Base-by-base conservation (phyloP, 1,140 invertebrate species). In the Heliconius eleuchia region DNA sequence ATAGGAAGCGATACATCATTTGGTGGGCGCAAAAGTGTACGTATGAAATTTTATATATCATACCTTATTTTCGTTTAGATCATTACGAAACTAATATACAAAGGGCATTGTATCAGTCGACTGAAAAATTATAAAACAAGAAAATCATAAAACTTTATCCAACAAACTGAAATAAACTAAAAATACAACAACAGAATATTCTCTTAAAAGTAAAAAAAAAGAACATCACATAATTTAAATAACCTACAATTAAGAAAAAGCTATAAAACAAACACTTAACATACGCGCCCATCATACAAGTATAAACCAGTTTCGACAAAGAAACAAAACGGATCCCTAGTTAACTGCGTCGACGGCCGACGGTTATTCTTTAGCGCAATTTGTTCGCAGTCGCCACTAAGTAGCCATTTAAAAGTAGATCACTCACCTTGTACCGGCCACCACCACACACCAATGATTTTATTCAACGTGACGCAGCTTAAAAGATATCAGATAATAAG, bases 401-500 rank as follows among this genome's bases (percentile, higher is more conserved):
- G 87, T 87, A 87, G 86, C 85, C 86, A 86, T 89, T 92, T 90
- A 90, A 86, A 89, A 86, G 83, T 88, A 84, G 84, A 90, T 87
- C 87, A 87, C 80, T 89, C 87, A 89, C 86, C 84, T 81, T 82
- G 76, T 76, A 76, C 77, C 83, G 81, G 79, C 81, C 79, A 84
- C 84, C 79, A 84, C 82, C 82, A 82, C 84, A 85, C 82, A 83
- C 85, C 80, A 80, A 87, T 85, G 88, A 87, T 88, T 87, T 91
- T 87, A 91, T 91, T 76, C 82, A 86, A 89, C 87, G 85, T 90
- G 91, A 93, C 91, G 87, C 88, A 86, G 83, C 85, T 91, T 86
- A 86, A 86, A 85, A 89, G 84, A 89, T 88, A 89, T 89, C 87
- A 87, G 88, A 92, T 91, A 87, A 86, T 89, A 88, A 88, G 85